A percentile compares a stretch with the other conserved stretches of the same genome.
Evolutionary conservation across 2,113 vertebrate genomes (phyloP).

Genomic region (Onychostruthus taczanowskii): DNA sequence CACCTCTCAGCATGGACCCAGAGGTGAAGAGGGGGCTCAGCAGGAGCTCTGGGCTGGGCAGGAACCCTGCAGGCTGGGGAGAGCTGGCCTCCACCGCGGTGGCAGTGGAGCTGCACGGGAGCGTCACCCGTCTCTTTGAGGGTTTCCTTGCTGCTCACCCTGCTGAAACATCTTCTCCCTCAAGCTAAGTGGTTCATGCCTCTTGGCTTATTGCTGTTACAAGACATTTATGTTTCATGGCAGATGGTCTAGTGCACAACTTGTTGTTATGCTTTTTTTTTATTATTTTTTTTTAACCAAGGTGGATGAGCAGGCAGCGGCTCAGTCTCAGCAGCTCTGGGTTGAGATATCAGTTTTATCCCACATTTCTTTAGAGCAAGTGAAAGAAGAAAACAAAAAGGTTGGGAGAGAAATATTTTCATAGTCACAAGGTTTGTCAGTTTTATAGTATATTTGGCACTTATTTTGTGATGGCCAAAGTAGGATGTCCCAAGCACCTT

Average conservation of each 20-base stretch:
- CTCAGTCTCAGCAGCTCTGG: not conserved
- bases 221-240: conserved; percentile 28
- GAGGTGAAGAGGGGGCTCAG: not conserved
- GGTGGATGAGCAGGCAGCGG: not conserved
- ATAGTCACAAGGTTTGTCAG: not conserved
- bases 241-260: conserved; percentile 27
- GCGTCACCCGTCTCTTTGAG: not conserved
- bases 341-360: not conserved
- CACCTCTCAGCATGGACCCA: not conserved
- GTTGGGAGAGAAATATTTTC: not conserved
- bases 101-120: not conserved
- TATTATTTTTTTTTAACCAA: not conserved
- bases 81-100: not conserved
- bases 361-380: not conserved
- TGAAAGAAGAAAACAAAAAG: not conserved
- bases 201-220: conserved; percentile 41
- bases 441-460: not conserved
- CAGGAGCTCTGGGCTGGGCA: not conserved
- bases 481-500: not conserved
- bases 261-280: not conserved
- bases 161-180: conserved; percentile 29
- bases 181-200: conserved; percentile 37
- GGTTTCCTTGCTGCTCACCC: conserved; percentile 10
- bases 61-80: not conserved
- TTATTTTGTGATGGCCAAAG: not conserved